Evolutionary conservation across 2,113 vertebrate genomes (phyloP), one percentile per base, ranked within the genome.

Genomic region (Paramisgurnus dabryanus): DNA sequence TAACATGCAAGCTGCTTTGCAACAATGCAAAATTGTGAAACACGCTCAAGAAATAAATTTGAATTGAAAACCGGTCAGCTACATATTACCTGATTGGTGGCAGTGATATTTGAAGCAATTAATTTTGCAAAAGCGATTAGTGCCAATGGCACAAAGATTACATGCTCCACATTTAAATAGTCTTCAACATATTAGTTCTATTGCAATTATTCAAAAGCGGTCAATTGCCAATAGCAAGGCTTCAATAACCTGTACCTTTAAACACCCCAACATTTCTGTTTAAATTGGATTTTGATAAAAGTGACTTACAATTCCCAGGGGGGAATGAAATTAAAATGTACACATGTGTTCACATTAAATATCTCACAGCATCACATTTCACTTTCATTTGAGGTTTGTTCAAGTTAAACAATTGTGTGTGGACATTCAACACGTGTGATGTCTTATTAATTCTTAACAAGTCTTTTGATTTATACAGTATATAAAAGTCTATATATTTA

Each of bases 221-320:
- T 72, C 55, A 17, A 9, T 70, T n/a, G 12, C 9, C 67, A 49
- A 15, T 22, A 6, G 43, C 27, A 39, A 45, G 53, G 18, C 70
- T 13, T 2, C 39, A 11, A 41, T 41, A 58, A 53, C 10, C 6
- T 13, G 39, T 58, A 58, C 17, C 69, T n/a, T 58, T 17, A 72
- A 71, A 71, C 27, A 9, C 15, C 50, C 15, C 34, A 7, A 39
- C 34, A 34, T 53, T 41, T n/a, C 6, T 40, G 17, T 1, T 5
- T 40, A 57, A 41, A 58, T 72, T 72, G 53, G 70, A 73, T 73
- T 73, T 73, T n/a, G 39, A 50, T 9, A 15, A n/a, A 41, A 58
- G 17, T 41, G 57, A 41, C 70, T 43, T 15, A 18, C 50, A 40
- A 72, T 57, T 8, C 9, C 53, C 39, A n/a, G 53, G 3, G 17